Conservation (phyloP, 2,113 vertebrate species). For the Cynoglossus semilaevis region DNA sequence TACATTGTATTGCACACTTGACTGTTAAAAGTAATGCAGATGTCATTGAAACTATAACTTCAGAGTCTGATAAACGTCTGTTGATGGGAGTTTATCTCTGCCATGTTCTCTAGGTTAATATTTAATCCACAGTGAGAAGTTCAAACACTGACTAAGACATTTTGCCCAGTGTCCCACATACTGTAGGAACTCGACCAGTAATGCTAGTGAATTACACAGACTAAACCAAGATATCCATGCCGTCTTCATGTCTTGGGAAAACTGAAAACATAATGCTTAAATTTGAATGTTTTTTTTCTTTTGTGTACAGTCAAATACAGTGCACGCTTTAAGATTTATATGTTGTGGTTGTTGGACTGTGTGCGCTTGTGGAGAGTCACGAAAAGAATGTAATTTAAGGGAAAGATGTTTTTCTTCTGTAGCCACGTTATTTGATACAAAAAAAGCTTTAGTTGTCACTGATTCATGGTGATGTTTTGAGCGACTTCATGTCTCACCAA, state of each 20-base stretch:
- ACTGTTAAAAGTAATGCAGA: no score
- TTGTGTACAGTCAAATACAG: constrained; percentile 2
- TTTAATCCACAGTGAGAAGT: constrained; percentile 25
- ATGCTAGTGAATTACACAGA: constrained; percentile 7
- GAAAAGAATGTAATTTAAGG: constrained; percentile 8
- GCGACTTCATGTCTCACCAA: neutral
- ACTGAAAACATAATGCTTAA: neutral
- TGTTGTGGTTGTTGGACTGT: neutral
- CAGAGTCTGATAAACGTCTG: neutral
- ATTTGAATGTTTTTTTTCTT: neutral
- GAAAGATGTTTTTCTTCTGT: neutral
- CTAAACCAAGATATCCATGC: constrained; percentile 1
- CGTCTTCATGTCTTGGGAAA: neutral
- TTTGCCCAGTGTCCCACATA: neutral
- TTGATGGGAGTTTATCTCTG: neutral
- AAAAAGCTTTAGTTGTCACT: neutral
- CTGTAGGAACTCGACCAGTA: neutral
- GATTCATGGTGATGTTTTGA: neutral
- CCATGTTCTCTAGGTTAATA: constrained; percentile 27
- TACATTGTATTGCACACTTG: neutral
- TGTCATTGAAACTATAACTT: no score
- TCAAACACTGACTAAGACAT: constrained; percentile 9
- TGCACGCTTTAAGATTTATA: neutral
- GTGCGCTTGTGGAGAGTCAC: neutral
- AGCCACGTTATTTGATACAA: neutral